Evolutionary conservation across 2,113 vertebrate species (phyloP), one percentile per base, ranked within the genome.

Genomic region (Puntigrus tetrazona): DNA sequence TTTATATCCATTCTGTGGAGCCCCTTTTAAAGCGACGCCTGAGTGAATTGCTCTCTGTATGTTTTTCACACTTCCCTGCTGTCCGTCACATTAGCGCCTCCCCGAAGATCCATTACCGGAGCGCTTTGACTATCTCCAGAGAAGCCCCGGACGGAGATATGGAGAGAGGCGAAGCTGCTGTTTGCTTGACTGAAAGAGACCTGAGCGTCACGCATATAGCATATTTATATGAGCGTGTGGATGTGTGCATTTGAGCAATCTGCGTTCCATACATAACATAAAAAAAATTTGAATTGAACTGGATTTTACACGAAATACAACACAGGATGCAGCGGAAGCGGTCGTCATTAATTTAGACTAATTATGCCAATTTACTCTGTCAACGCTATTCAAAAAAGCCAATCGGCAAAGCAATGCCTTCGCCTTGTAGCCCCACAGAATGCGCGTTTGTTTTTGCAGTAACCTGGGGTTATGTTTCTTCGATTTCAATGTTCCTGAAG

Each of bases 31-130:
- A 55, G 52, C 67, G 27, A 63, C 14, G 45, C 31, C 57, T 82
- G 45, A 10, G 27, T 75, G 55, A 61, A 78, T 43, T 36, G 45
- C 63, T 84, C 27, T 70, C 8, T 10, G n/a, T n/a, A 84, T 41
- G 41, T 75, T 81, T 77, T 84, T 82, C 61, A 74, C 78, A 65
- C 85, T 18, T 81, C 25, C 11, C 1, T 10, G 65, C 29, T 85
- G 78, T 84, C 81, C 63, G 3, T 59, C 77, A 88, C 82, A 84
- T 82, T 86, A 82, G 43, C 78, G n/a, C 79, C 57, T 86, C 57
- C 36, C 78, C 29, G 5, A 83, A 70, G 78, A 70, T 57, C 34
- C 34, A 43, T 69, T 41, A 55, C 75, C 34, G 67, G 25, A 27
- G 34, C 22, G 70, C 41, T 20, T 76, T 67, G 10, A 65, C 1